phyloP scores from a whole-genome alignment of 2,888 invertebrate species.

The Proisotoma minuta region DNA sequence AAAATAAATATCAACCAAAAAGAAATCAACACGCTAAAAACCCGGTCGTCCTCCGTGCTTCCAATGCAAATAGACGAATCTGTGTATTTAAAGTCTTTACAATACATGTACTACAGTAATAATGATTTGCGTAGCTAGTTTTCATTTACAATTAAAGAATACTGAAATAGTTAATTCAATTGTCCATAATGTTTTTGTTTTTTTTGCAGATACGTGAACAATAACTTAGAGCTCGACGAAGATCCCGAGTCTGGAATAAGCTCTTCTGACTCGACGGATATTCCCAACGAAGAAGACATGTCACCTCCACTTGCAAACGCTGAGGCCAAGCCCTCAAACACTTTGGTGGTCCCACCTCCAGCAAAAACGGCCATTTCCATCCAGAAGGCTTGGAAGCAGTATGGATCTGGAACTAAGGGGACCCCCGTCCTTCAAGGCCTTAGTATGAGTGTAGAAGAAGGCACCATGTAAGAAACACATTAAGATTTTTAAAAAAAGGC shows the following conservation, averaged over 20 bases:
- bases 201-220: slow-evolving; percentile 44
- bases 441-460: slow-evolving; percentile 89
- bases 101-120: slow-evolving; percentile 11
- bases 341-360: slow-evolving; percentile 24
- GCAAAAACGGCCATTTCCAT: slow-evolving; percentile 67
- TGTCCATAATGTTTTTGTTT: too few relatives aligned
- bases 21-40: background rate
- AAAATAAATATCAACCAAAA: background rate
- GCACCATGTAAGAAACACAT: slow-evolving; percentile 95
- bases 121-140: too few relatives aligned
- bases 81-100: slow-evolving; percentile 17
- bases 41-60: background rate
- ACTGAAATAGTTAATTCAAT: too few relatives aligned
- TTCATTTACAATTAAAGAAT: too few relatives aligned
- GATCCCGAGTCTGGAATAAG: slow-evolving; percentile 29
- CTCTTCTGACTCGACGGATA: slow-evolving; percentile 1
- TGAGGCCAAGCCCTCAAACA: slow-evolving; percentile 39
- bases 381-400: slow-evolving; percentile 80
- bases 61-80: background rate
- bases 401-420: slow-evolving; percentile 79
- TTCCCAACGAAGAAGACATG: slow-evolving; percentile 20
- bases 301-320: slow-evolving; percentile 42
- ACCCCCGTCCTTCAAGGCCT: slow-evolving; percentile 82
- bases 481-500: too few relatives aligned
- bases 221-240: slow-evolving; percentile 44